Evolutionary conservation across 2,888 invertebrate genomes (phyloP).

Genomic region (Eupithecia subfuscata): DNA sequence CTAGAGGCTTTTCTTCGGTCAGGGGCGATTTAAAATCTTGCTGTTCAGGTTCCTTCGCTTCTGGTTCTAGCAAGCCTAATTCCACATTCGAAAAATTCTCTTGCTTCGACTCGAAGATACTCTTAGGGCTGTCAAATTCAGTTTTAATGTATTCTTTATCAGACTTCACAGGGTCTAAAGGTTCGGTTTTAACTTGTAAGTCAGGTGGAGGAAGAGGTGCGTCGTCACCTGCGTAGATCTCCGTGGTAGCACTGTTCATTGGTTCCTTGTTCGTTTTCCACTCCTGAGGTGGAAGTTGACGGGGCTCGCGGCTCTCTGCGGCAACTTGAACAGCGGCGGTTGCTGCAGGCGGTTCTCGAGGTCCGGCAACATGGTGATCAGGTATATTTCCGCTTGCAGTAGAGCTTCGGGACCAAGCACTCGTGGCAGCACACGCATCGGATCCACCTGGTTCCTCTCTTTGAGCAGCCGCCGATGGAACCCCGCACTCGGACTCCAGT

Average conservation of each 20-base stretch:
- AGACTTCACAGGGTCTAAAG: constrained; percentile 53
- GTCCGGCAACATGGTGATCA: constrained; percentile 84
- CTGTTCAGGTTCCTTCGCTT: constrained; percentile 32
- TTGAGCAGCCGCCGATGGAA: constrained; percentile 89
- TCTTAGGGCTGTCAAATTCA: constrained; percentile 58
- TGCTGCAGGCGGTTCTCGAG: constrained; percentile 79
- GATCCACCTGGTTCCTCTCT: constrained; percentile 88
- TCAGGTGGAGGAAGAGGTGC: constrained; percentile 26
- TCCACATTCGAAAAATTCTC: constrained; percentile 53
- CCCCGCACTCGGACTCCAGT: constrained; percentile 89
- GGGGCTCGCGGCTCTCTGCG: constrained; percentile 84
- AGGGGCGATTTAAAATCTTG: constrained; percentile 38
- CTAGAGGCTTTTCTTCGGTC: constrained; percentile 45
- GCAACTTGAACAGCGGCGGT: constrained; percentile 62
- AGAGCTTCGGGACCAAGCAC: constrained; percentile 88
- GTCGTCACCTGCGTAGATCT: constrained; percentile 22
- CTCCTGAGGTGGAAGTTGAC: constrained; percentile 85
- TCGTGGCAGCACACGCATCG: constrained; percentile 78
- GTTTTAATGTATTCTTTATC: constrained; percentile 55
- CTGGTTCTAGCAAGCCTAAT: constrained; percentile 56
- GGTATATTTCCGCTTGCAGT: constrained; percentile 87
- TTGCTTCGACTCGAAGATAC: constrained; percentile 59
- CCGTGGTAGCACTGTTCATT: constrained; percentile 53
- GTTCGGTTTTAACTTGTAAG: constrained; percentile 13
- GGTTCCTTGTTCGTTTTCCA: constrained; percentile 86